phyloP scores from a whole-genome alignment of 2,113 vertebrate genomes.

The Nothocercus nigrocapillus region DNA sequence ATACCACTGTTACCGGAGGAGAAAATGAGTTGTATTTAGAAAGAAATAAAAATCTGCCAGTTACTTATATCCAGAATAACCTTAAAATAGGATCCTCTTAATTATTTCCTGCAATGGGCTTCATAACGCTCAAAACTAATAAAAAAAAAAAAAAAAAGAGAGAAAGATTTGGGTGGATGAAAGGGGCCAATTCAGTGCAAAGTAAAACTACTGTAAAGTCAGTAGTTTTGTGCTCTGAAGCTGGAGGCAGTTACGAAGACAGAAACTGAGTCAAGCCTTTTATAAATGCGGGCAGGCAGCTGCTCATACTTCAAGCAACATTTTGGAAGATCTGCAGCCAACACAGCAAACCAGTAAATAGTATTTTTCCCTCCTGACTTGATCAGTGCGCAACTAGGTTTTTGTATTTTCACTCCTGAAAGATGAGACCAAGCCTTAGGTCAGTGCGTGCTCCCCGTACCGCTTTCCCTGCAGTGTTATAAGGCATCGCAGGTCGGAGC shows the following conservation, averaged over 20 bases:
- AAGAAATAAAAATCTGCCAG: neutral
- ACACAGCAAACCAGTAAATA: slow-evolving; percentile 6
- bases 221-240: neutral
- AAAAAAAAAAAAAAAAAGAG: slow-evolving; percentile 19
- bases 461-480: neutral
- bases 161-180: neutral
- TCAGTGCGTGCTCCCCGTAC: neutral
- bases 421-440: neutral
- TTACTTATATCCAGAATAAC: neutral
- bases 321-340: neutral
- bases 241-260: neutral
- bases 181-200: neutral
- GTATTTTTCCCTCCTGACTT: slow-evolving; percentile 4
- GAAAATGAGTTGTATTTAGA: neutral
- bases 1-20: neutral
- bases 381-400: neutral
- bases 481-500: neutral
- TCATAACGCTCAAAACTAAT: neutral
- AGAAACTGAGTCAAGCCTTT: neutral
- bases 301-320: neutral
- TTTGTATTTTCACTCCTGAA: neutral
- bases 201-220: neutral
- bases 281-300: neutral
- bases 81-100: neutral
- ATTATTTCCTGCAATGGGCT: neutral